Conservation (phyloP, 1,140 invertebrate species). For the Atta colombica region DNA sequence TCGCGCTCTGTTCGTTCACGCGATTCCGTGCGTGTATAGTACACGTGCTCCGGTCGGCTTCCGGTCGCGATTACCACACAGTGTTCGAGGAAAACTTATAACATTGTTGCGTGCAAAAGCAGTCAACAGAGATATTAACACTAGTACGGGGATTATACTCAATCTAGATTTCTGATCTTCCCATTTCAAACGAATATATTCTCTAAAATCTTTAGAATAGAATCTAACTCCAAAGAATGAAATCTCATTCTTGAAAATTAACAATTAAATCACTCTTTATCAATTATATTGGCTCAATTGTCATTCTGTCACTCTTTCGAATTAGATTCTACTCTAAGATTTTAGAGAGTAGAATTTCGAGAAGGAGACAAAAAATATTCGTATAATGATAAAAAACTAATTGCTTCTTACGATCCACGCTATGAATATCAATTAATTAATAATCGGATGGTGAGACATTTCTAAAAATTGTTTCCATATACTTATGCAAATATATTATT, state of each 20-base stretch:
- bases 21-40: neutral
- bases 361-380: neutral
- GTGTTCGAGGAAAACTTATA: slow-evolving; percentile 12
- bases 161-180: neutral
- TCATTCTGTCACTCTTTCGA: too few relatives aligned
- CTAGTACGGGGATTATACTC: neutral
- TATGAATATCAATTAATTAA: neutral
- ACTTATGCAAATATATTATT: neutral
- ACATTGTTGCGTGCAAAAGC: neutral
- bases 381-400: neutral
- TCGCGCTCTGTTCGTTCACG: neutral
- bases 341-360: neutral
- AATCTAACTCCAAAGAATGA: too few relatives aligned
- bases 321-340: too few relatives aligned
- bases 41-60: slow-evolving; percentile 46
- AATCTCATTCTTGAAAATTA: too few relatives aligned
- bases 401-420: neutral
- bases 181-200: neutral
- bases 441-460: neutral
- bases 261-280: too few relatives aligned
- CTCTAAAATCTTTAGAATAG: too few relatives aligned
- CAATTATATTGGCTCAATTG: too few relatives aligned
- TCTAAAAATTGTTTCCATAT: neutral
- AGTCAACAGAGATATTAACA: slow-evolving; percentile 37
- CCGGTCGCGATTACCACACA: slow-evolving; percentile 44